A percentile compares a stretch with the other conserved stretches of the same genome.
Evolutionary conservation across 2,888 invertebrate genomes (phyloP).

Genomic region (Microplitis manilae): DNA sequence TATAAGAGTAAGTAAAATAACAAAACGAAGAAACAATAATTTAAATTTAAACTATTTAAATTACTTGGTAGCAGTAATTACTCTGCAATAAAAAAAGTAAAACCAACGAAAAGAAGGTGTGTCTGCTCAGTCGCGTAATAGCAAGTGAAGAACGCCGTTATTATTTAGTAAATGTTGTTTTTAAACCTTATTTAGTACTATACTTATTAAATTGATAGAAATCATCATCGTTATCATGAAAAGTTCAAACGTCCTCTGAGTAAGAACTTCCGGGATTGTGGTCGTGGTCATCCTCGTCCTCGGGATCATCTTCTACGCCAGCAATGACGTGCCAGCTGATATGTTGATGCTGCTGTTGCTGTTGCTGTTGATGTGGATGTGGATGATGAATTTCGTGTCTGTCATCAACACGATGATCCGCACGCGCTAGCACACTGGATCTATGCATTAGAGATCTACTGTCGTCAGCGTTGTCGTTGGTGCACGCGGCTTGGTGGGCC

Average conservation of each 20-base stretch:
- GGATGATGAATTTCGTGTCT: slow-evolving; percentile 16
- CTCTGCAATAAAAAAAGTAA: no score
- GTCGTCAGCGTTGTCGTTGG: slow-evolving; percentile 47
- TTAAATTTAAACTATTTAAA: no score
- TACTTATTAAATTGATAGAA: no score
- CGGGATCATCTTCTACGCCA: slow-evolving; percentile 51
- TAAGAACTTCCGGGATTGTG: slow-evolving; percentile 36
- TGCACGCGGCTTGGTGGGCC: slow-evolving; percentile 49
- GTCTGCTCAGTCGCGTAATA: no score
- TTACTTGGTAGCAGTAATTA: no score
- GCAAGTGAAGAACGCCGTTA: background rate
- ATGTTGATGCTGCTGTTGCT: slow-evolving; percentile 67
- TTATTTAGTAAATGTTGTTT: background rate
- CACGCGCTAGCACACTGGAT: slow-evolving; percentile 29
- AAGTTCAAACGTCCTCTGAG: slow-evolving; percentile 28
- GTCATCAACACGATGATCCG: slow-evolving; percentile 36
- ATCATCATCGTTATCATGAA: no score
- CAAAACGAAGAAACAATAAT: no score
- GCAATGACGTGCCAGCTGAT: slow-evolving; percentile 53
- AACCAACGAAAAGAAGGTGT: no score
- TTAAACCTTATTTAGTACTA: no score
- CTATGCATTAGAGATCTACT: slow-evolving; percentile 42
- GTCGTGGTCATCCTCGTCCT: slow-evolving; percentile 47
- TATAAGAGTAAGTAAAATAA: no score
- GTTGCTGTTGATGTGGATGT: slow-evolving; percentile 51